Percentiles rank a stretch among this genome's conserved stretches.
These are phyloP conservation scores for Hypomecis atomaria DNA, from an alignment of 2,888 invertebrate genomes.

Conservation along the genomic window DNA sequence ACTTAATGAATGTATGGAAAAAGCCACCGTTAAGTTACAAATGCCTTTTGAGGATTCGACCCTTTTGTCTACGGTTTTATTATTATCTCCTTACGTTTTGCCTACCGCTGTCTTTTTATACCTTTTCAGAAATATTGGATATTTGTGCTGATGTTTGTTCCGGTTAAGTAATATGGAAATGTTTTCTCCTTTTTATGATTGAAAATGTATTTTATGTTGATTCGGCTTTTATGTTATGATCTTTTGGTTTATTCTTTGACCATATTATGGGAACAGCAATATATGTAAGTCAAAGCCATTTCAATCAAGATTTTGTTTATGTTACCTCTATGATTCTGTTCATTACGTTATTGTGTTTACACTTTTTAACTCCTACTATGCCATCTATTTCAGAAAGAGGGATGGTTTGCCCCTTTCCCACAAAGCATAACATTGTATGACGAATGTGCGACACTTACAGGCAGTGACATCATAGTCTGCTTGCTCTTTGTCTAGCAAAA, in stretches of 20 bases:
- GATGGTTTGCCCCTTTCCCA: too few species aligned
- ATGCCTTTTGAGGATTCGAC: conserved; percentile 48
- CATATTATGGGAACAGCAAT: conserved; percentile 16
- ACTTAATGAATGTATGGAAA: conserved; percentile 52
- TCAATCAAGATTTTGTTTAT: background rate
- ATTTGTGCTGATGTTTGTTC: conserved; percentile 49
- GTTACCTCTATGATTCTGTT: background rate
- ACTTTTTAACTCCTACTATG: too few species aligned
- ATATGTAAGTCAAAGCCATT: conserved; percentile 11
- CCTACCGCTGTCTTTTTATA: conserved; percentile 26
- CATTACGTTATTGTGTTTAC: background rate
- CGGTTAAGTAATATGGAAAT: conserved; percentile 41
- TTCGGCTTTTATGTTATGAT: conserved; percentile 36
- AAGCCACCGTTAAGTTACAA: conserved; percentile 49
- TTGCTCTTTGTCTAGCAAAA: too few species aligned
- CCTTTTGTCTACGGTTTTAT: conserved; percentile 49
- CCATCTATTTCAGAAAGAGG: too few species aligned
- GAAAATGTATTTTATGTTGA: conserved; percentile 35
- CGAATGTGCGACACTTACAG: too few species aligned
- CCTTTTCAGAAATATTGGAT: conserved; percentile 30
- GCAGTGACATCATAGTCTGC: too few species aligned
- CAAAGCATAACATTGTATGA: too few species aligned
- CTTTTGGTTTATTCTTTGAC: conserved; percentile 32
- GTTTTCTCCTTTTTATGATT: conserved; percentile 31
- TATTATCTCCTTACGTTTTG: conserved; percentile 53